Percentiles rank a stretch among this genome's conserved stretches.
These are phyloP conservation scores for Callimorpha dominula DNA, from an alignment of 2,888 invertebrate genomes.

Conservation along the genomic window DNA sequence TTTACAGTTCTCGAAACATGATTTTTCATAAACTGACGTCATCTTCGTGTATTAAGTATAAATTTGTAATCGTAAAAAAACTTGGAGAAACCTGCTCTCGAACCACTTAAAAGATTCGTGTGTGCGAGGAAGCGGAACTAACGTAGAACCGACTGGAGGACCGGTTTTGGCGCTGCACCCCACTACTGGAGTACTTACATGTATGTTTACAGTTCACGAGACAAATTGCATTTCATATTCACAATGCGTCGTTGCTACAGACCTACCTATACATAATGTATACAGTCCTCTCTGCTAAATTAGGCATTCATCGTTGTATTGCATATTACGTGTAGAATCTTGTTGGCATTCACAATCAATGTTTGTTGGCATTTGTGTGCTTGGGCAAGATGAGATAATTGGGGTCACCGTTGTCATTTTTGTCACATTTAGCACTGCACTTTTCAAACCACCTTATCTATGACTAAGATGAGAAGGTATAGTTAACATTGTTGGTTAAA, in stretches of 20 bases:
- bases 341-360: conserved; percentile 7
- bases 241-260: conserved; percentile 7
- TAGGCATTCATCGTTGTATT: neutral
- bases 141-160: neutral
- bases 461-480: neutral
- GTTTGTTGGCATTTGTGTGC: neutral
- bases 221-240: conserved; percentile 6
- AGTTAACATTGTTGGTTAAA: neutral
- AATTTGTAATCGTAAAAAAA: neutral
- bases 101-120: neutral
- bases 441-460: neutral
- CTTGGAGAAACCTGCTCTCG: neutral
- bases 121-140: conserved; percentile 8
- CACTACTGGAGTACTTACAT: too few relatives aligned
- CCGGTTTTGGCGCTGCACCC: neutral
- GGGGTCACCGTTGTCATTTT: neutral
- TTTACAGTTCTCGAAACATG: neutral
- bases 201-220: conserved; percentile 1
- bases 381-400: conserved; percentile 1
- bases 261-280: neutral
- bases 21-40: conserved; percentile 5
- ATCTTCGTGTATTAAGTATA: neutral
- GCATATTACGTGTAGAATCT: neutral
- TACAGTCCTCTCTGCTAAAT: neutral
- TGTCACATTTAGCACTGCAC: neutral